Evolutionary conservation across 2,888 invertebrate species (phyloP), one percentile per base, ranked within the genome.

Genomic region (Lasioglossum figueresi): DNA sequence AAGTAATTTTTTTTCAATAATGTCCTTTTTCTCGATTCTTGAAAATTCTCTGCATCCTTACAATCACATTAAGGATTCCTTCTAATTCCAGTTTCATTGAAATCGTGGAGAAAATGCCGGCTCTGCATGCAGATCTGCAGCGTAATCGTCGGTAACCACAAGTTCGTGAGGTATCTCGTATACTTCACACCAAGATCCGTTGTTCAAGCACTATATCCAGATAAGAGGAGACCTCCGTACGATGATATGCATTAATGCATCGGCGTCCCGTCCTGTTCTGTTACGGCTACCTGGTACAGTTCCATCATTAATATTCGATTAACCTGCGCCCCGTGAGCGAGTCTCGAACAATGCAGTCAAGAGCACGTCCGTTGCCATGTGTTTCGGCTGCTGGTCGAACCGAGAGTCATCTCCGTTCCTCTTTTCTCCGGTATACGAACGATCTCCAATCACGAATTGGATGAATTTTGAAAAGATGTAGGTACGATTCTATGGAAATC

Each of bases 221-320:
- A 92, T 92, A 92, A 91, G 90, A 82, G 78, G 59, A 76, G 84
- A 83, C 79, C 86, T 83, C 79, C 80, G 88, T 88, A 85, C 88
- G 80, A 88, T 92, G 89, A 92, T 93, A 92, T 92, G 89, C 92
- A 91, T 93, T 91, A 92, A 93, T 93, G 92, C 92, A 93, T 91
- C 89, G 89, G 14, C 14, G 59, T 59, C 59, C 14, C 14, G 4
- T 14, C 89, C 87, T 79, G 86, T 88, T 89, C 91, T 88, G 86
- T 91, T 92, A 92, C 91, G 86, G 91, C 88, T 91, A 88, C 88
- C 74, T 83, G 85, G 88, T 91, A 91, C 91, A 89, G 91, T 90
- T 91, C 89, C 83, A 77, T 83, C 91, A 92, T 93, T 92, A 93
- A 93, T 93, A 92, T 92, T 90, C 91, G 92, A 77, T 88, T 84